These are phyloP conservation scores for Leuciscus idus DNA, from an alignment of 2,113 vertebrate genomes.

Conservation along the genomic window DNA sequence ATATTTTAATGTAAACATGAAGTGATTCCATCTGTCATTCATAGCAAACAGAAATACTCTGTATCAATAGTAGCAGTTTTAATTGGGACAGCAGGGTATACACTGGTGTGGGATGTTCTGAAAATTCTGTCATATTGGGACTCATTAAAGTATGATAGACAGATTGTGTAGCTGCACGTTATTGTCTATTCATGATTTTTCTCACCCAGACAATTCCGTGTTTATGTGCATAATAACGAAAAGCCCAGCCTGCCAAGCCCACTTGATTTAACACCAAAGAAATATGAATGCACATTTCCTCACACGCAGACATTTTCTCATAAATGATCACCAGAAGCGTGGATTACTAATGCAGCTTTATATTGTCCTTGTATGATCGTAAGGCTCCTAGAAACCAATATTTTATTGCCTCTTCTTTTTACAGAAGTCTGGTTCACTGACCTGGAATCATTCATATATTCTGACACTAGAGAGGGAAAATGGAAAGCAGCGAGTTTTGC, in stretches of 20 bases:
- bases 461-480: background rate
- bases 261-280: conserved; percentile 27
- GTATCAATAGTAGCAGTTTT: background rate
- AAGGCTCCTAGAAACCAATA: conserved; percentile 8
- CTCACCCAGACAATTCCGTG: background rate
- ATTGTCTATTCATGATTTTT: conserved; percentile 28
- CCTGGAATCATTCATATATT: conserved; percentile 28
- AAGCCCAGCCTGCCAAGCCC: background rate
- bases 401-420: conserved; percentile 29
- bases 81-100: conserved; percentile 26
- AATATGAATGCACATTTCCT: conserved; percentile 6
- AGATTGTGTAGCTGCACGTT: conserved; percentile 26
- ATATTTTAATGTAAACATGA: background rate
- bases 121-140: conserved; percentile 28
- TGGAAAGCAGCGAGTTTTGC: conserved; percentile 27
- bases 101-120: background rate
- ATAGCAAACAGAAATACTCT: background rate
- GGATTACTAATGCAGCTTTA: conserved; percentile 24
- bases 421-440: conserved; percentile 35
- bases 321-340: background rate
- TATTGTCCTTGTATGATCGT: background rate
- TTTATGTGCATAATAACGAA: conserved; percentile 32
- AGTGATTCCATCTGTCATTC: background rate
- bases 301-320: conserved; percentile 13
- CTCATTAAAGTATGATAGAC: conserved; percentile 40